Evolutionary conservation across 2,113 vertebrate species (phyloP).

Genomic region (Elgaria multicarinata): DNA sequence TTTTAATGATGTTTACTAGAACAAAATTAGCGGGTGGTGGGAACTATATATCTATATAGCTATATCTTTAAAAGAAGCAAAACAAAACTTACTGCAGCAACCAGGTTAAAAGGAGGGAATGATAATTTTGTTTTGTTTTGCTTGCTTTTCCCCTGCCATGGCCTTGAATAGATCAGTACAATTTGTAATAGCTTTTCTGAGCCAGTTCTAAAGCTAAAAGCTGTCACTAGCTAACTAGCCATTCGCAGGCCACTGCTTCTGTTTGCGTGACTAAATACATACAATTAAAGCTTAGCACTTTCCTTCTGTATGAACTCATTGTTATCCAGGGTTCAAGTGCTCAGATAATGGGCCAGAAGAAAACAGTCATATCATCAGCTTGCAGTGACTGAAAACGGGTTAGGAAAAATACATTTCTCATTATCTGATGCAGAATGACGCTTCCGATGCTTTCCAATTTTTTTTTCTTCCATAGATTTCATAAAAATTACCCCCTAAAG

Average conservation of each 20-base stretch:
- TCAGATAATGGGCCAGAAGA: constrained; percentile 96
- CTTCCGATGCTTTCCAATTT: constrained; percentile 15
- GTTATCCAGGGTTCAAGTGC: constrained; percentile 99
- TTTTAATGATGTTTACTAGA: constrained; percentile 82
- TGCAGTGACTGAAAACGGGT: constrained; percentile 85
- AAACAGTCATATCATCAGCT: constrained; percentile 87
- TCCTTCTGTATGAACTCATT: constrained; percentile 98
- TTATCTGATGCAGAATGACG: constrained; percentile 83
- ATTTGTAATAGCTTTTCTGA: constrained; percentile 90
- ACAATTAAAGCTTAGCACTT: constrained; percentile 99
- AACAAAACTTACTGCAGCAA: constrained; percentile 75
- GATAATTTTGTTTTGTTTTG: background rate
- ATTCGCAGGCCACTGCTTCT: constrained; percentile 98
- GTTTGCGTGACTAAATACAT: constrained; percentile 99
- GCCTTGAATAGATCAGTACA: constrained; percentile 79
- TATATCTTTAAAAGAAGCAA: constrained; percentile 59
- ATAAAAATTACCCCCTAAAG: constrained; percentile 53
- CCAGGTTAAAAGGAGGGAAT: constrained; percentile 71
- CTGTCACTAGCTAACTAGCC: constrained; percentile 98
- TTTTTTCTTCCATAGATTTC: constrained; percentile 43
- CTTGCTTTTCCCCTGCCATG: constrained; percentile 68
- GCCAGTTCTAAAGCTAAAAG: constrained; percentile 91
- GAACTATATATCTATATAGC: constrained; percentile 53
- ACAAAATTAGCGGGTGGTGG: constrained; percentile 75
- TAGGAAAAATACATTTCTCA: constrained; percentile 89